Base-by-base conservation (phyloP, 2,797 vertebrate species). In the Arnoldichthys spilopterus region DNA sequence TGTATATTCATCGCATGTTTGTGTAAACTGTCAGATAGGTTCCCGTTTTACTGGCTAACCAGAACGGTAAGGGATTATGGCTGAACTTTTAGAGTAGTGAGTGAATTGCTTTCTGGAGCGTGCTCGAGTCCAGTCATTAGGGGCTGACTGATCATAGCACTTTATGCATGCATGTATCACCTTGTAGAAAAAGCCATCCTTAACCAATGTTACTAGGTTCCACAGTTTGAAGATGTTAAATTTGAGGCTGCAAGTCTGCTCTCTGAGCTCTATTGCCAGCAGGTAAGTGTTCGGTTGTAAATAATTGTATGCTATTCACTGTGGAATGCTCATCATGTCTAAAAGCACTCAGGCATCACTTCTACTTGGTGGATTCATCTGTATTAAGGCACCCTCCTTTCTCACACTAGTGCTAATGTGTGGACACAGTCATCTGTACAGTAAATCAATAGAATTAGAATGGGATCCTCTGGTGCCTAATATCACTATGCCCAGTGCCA, bases 221-320 rank as follows among this genome's bases (percentile, higher is more conserved):
- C 96, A 0, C 97, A 99, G 89, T 99, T 99, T 88, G 97, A 99
- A 91, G 98, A 99, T 91, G 97, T 99, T 54, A 99, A 99, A 88
- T 99, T 99, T 78, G 98, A 99, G 91, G 98, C 98, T 7, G 98
- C 98, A 47, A 99, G 98, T 89, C 96, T 99, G 74, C 91, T 99
- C 80, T 99, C 98, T 0, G 98, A 99, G 82, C 92, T 99, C 4
- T 99, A 98, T 81, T 99, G 98, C 87, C 97, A 98, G 90, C 98
- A 99, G 96, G 97, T 99, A 93, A 95, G 90, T 64, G 22, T 0
- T 67, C 26, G 3, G 53, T 24, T 56, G 4, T 24, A 9, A 9
- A 51, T 9, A 37, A 47, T 16, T 51, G 15, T 12, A n/a, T 70
- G 11, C 69, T 40, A 28, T 76, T 40, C 32, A 24, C 6, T n/a